phyloP scores from a whole-genome alignment of 2,797 vertebrate genomes.

The Carcharodon carcharias region DNA sequence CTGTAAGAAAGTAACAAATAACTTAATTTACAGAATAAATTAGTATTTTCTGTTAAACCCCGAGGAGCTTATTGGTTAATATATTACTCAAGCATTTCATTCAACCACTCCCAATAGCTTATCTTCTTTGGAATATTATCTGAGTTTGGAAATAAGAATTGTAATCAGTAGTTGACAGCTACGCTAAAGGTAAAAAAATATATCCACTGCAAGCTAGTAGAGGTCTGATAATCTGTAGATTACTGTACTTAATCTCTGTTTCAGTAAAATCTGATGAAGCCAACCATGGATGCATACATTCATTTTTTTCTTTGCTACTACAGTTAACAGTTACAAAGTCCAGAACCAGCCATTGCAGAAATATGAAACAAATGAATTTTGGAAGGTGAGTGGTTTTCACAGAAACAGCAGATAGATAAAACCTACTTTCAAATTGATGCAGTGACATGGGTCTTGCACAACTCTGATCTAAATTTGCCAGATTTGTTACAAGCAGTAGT shows the following conservation, averaged over 20 bases:
- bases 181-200: background rate
- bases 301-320: background rate
- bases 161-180: background rate
- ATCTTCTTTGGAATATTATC: background rate
- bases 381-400: background rate
- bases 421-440: background rate
- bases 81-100: background rate
- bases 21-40: slow-evolving; percentile 14
- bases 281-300: background rate
- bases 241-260: background rate
- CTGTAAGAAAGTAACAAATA: slow-evolving; percentile 10
- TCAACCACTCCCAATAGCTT: slow-evolving; percentile 1
- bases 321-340: background rate
- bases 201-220: background rate
- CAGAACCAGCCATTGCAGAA: background rate
- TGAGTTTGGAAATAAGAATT: background rate
- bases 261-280: background rate
- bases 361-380: background rate
- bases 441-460: background rate
- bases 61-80: background rate
- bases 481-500: background rate
- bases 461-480: background rate
- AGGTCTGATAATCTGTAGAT: background rate
- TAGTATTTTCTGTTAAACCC: background rate
- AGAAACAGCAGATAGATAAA: background rate